Percentiles rank a stretch among this genome's conserved stretches.
These are phyloP conservation scores for Andrena trimmerana DNA, from an alignment of 2,888 invertebrate species.

Conservation along the genomic window DNA sequence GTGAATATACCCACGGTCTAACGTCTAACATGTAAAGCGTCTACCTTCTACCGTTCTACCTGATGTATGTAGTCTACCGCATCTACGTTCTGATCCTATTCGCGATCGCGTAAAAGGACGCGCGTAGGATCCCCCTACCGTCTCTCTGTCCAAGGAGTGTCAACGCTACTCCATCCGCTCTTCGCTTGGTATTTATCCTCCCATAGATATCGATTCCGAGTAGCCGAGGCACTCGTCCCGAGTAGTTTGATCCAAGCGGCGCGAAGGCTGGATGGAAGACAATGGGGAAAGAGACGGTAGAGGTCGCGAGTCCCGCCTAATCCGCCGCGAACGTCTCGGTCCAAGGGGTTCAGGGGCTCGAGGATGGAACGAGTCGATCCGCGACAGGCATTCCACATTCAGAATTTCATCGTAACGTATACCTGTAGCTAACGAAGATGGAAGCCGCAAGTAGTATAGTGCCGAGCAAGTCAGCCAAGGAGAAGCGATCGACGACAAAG, in stretches of 20 bases:
- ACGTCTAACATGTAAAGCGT: slow-evolving; percentile 5
- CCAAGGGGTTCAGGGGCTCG: background rate
- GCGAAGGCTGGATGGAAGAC: background rate
- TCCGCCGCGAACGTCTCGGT: background rate
- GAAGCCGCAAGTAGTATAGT: slow-evolving; percentile 32
- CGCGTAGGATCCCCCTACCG: background rate
- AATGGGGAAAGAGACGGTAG: background rate
- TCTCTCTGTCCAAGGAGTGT: background rate
- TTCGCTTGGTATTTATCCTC: background rate
- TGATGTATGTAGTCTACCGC: slow-evolving; percentile 6
- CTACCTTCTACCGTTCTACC: background rate
- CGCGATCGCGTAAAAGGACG: background rate
- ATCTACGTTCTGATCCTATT: slow-evolving; percentile 1
- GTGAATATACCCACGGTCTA: slow-evolving; percentile 2
- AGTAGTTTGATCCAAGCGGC: background rate
- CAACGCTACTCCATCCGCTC: background rate
- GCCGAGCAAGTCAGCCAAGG: slow-evolving; percentile 28
- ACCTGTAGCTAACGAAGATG: slow-evolving; percentile 13
- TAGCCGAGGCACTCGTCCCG: background rate
- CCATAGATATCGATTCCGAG: background rate
- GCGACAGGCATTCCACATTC: slow-evolving; percentile 1
- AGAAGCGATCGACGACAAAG: slow-evolving; percentile 8
- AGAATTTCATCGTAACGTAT: background rate
- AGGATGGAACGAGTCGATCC: background rate
- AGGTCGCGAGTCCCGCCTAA: background rate